Evolutionary conservation across 2,888 invertebrate species (phyloP).

Genomic region (Anthophora plumipes): DNA sequence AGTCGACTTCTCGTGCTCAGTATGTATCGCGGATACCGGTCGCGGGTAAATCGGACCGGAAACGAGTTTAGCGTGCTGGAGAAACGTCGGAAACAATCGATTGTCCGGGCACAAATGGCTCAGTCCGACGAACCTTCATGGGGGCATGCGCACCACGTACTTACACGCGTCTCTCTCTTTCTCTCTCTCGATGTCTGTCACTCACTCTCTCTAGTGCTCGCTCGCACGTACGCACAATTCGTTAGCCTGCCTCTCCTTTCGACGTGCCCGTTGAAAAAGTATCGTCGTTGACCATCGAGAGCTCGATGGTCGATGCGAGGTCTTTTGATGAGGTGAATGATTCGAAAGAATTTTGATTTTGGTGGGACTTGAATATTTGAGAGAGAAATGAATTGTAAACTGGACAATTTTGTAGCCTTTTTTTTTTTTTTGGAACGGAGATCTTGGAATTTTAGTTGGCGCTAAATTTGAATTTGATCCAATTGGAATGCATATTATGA

Average conservation of each 20-base stretch:
- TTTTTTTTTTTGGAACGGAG: no score
- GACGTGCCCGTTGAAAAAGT: background rate
- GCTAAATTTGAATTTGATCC: no score
- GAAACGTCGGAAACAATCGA: constrained; percentile 73
- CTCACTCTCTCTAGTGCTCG: background rate
- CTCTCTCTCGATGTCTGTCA: background rate
- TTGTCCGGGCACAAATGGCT: constrained; percentile 66
- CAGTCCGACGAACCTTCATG: constrained; percentile 49
- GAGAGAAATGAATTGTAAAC: no score
- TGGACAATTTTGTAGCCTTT: no score
- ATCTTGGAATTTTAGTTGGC: no score
- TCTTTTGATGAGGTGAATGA: background rate
- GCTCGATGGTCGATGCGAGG: background rate
- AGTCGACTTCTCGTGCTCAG: constrained; percentile 45
- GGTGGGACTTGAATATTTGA: no score
- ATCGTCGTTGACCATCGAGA: background rate
- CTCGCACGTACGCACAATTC: constrained; percentile 11
- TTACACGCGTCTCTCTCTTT: background rate
- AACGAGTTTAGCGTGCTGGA: constrained; percentile 68
- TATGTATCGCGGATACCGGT: constrained; percentile 46
- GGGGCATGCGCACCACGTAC: constrained; percentile 57
- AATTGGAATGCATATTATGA: no score
- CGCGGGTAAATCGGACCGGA: constrained; percentile 64
- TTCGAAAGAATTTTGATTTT: background rate
- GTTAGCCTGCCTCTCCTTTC: background rate